Evolutionary conservation across 2,888 invertebrate species (phyloP).

Genomic region (Plebejus anna): DNA sequence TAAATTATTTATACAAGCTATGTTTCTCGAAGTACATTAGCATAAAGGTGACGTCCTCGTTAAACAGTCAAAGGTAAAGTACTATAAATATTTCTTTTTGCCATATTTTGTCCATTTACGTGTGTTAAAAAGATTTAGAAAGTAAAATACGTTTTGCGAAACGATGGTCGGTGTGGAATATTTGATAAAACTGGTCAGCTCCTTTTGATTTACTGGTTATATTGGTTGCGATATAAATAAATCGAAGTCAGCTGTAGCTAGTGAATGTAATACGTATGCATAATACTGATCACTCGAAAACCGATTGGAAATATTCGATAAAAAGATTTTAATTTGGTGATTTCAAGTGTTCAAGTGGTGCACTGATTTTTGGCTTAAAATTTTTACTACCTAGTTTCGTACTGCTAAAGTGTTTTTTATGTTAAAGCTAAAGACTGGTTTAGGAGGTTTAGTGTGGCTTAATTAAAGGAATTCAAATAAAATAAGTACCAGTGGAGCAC

Average conservation of each 20-base stretch:
- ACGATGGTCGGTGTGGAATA: slow-evolving; percentile 26
- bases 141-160: slow-evolving; percentile 21
- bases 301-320: slow-evolving; percentile 35
- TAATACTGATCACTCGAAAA: slow-evolving; percentile 40
- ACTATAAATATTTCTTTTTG: slow-evolving; percentile 60
- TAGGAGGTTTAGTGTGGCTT: background rate
- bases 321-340: slow-evolving; percentile 10
- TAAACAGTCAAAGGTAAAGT: slow-evolving; percentile 60
- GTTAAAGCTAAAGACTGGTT: background rate
- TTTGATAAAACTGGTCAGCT: slow-evolving; percentile 17
- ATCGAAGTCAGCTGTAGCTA: slow-evolving; percentile 45
- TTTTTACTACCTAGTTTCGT: background rate
- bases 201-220: slow-evolving; percentile 28
- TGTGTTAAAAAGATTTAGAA: slow-evolving; percentile 51
- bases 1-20: slow-evolving; percentile 25
- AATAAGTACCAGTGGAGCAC: too few relatives aligned
- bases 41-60: slow-evolving; percentile 50
- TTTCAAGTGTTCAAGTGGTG: background rate
- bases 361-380: background rate
- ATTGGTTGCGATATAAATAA: slow-evolving; percentile 46
- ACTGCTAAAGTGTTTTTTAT: background rate
- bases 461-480: too few relatives aligned
- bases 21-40: slow-evolving; percentile 26
- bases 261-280: slow-evolving; percentile 45
- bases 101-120: slow-evolving; percentile 72